phyloP scores from a whole-genome alignment of 2,888 invertebrate species.

The Volucella inflata region DNA sequence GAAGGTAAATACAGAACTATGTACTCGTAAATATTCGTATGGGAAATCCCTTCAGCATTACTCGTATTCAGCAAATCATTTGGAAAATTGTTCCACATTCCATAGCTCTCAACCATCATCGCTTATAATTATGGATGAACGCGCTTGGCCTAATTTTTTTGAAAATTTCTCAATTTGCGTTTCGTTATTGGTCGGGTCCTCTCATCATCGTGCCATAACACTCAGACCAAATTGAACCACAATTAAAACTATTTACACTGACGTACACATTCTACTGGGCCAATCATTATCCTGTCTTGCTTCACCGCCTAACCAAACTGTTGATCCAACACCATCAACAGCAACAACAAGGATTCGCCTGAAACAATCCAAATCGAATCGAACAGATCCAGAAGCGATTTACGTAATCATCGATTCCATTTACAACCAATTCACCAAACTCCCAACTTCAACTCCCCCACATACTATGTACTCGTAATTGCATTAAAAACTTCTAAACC shows the following conservation, averaged over 20 bases:
- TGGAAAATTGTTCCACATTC: no score
- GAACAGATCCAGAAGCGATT: constrained; percentile 69
- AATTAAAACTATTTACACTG: not conserved
- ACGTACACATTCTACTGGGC: constrained; percentile 2
- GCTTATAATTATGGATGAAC: no score
- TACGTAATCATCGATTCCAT: constrained; percentile 72
- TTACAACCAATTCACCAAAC: constrained; percentile 65
- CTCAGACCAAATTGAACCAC: constrained; percentile 1
- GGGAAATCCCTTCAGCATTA: no score
- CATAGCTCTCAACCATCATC: no score
- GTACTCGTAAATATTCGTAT: no score
- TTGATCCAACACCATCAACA: constrained; percentile 31
- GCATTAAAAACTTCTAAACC: constrained; percentile 60
- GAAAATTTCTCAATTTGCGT: no score
- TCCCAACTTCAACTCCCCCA: constrained; percentile 4
- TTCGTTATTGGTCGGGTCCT: no score
- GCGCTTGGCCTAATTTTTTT: no score
- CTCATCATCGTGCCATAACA: not conserved
- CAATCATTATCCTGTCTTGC: not conserved
- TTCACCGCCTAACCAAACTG: constrained; percentile 27
- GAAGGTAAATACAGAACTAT: no score
- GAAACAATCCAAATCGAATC: constrained; percentile 57
- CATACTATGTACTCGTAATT: constrained; percentile 66
- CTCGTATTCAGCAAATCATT: no score
- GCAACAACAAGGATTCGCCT: constrained; percentile 20